A percentile compares a stretch with the other conserved stretches of the same genome.
Evolutionary conservation across 1,140 invertebrate species (phyloP).

Genomic region (Lasaia peninsularis): DNA sequence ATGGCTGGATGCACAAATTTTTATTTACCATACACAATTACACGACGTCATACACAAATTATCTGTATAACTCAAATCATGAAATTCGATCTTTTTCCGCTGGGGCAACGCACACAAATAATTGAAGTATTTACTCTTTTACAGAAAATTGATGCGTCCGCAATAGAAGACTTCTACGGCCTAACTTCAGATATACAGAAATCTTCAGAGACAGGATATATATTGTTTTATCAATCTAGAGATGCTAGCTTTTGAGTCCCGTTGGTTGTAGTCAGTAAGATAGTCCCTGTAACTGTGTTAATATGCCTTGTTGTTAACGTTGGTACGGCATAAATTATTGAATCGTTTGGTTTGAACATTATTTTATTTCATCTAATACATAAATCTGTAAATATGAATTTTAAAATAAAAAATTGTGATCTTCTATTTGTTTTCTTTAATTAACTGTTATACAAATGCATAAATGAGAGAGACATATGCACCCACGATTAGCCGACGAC

Average conservation of each 20-base stretch:
- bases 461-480: too few species aligned
- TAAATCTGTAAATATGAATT: constrained; percentile 60
- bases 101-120: too few species aligned
- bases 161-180: constrained; percentile 99
- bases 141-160: constrained; percentile 98
- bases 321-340: constrained; percentile 65
- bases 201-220: constrained; percentile 99
- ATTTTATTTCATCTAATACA: constrained; percentile 47
- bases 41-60: too few species aligned
- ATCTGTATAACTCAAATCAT: too few species aligned
- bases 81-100: too few species aligned
- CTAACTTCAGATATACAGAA: constrained; percentile 98
- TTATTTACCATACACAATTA: too few species aligned
- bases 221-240: constrained; percentile 98
- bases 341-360: constrained; percentile 54
- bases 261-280: constrained; percentile 56
- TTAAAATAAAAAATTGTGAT: constrained; percentile 60
- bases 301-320: constrained; percentile 69
- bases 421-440: constrained; percentile 13
- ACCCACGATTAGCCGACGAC: too few species aligned
- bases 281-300: constrained; percentile 50
- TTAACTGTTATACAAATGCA: too few species aligned
- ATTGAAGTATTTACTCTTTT: constrained; percentile 43
- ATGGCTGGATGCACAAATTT: too few species aligned
- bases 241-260: constrained; percentile 81